phyloP scores from a whole-genome alignment of 1,140 invertebrate species.

The Drosophila azteca region DNA sequence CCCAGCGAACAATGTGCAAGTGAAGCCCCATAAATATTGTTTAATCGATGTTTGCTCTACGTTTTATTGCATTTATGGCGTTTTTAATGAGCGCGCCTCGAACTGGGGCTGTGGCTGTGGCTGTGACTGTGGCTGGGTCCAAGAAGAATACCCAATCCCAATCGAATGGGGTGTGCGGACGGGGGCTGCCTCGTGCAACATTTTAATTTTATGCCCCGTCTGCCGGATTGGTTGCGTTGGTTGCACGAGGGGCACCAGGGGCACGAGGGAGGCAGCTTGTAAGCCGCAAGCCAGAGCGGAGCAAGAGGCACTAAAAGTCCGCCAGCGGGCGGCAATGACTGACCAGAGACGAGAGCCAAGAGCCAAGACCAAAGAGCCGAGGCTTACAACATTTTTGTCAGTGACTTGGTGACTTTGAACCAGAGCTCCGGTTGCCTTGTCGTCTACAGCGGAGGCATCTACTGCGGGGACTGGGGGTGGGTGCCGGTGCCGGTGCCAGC shows the following conservation, averaged over 20 bases:
- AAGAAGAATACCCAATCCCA: not conserved
- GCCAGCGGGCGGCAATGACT: conserved; percentile 31
- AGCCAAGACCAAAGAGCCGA: conserved; percentile 11
- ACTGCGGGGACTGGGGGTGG: not conserved
- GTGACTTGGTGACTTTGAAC: conserved; percentile 83
- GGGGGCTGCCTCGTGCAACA: conserved; percentile 59
- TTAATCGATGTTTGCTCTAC: conserved; percentile 84
- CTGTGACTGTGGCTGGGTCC: not conserved
- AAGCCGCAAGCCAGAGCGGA: conserved; percentile 50
- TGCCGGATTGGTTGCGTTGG: conserved; percentile 7
- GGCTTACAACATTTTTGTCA: conserved; percentile 81
- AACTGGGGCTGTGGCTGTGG: conserved; percentile 4
- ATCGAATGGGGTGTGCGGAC: conserved; percentile 1
- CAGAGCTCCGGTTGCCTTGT: conserved; percentile 39
- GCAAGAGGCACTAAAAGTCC: conserved; percentile 5
- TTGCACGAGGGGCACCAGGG: too few relatives aligned
- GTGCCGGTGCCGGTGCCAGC: not conserved
- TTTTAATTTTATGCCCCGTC: conserved; percentile 80
- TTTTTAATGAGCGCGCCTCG: conserved; percentile 82
- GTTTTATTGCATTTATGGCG: conserved; percentile 84
- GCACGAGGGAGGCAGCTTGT: conserved; percentile 34
- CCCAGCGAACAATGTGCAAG: conserved; percentile 80
- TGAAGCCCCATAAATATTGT: conserved; percentile 84
- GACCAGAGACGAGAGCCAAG: conserved; percentile 13
- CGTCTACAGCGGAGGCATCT: not conserved